Evolutionary conservation across 2,113 vertebrate species (phyloP), one percentile per base, ranked within the genome.

Genomic region (Chaetorhynchus papuensis): DNA sequence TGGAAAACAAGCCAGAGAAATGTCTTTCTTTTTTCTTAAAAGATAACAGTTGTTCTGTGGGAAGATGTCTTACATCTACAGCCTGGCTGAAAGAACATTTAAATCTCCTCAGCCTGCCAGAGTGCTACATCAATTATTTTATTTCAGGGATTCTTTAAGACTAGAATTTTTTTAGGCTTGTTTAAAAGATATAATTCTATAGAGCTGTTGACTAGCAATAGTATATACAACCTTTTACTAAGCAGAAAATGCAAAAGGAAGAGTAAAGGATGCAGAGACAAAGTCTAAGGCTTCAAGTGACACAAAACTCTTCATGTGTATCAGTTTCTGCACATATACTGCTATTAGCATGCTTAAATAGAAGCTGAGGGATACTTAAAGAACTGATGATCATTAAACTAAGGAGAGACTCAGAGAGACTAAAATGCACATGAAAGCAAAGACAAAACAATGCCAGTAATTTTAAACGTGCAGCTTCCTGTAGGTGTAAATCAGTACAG

Each of bases 1-100:
- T 52, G 63, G 87, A 92, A 98, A 97, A 95, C 60, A 83, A 47
- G 70, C 91, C 93, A 96, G 83, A 87, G 59, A 92, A 94, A 87
- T 87, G 53, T 87, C 82, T 93, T 70, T 65, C 37, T 87, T 84
- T 94, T 90, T 87, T 87, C 74, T 71, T 80, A 81, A 94, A 93
- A 86, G 80, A 76, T 78, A 96, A 95, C 93, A 64, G 23, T 49
- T 84, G 56, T 95, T 97, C 89, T 93, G 65, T 45, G 37, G 56
- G 82, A 97, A 94, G 60, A 50, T 53, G n/a, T 91, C 69, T 75
- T 86, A 78, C 52, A 85, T 84, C 59, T 85, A 76, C 33, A 91
- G 50, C 41, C 63, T 95, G 49, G 52, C 52, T 82, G 69, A 97
- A 95, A 95, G 66, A 82, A 66, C 53, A 52, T 69, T 94, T 53